Percentiles rank a stretch among this genome's conserved stretches.
These are phyloP conservation scores for Noctua fimbriata DNA, from an alignment of 2,888 invertebrate species.

Conservation along the genomic window DNA sequence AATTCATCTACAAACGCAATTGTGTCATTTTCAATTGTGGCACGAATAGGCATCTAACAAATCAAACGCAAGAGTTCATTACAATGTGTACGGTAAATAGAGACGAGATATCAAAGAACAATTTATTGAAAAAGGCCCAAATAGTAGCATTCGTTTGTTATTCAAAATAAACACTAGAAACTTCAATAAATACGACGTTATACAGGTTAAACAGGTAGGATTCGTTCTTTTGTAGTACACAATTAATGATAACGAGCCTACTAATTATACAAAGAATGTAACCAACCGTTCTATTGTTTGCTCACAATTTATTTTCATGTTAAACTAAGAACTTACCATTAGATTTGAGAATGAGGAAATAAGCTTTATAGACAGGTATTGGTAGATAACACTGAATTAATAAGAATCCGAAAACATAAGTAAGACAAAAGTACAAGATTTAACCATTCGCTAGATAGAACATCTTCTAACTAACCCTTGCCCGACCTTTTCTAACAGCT, in stretches of 20 bases:
- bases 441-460: neutral
- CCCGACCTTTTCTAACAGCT: too few relatives aligned
- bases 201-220: neutral
- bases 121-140: neutral
- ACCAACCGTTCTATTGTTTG: neutral
- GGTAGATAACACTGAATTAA: neutral
- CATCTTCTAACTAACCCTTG: neutral
- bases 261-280: slow-evolving; percentile 1
- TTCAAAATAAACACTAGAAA: neutral
- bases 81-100: slow-evolving; percentile 1
- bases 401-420: neutral
- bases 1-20: neutral
- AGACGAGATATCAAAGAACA: neutral
- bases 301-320: neutral
- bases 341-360: neutral
- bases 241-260: slow-evolving; percentile 7
- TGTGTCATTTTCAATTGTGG: neutral
- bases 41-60: neutral
- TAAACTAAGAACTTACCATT: neutral
- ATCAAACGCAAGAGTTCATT: slow-evolving; percentile 1
- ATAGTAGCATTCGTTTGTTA: neutral
- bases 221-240: slow-evolving; percentile 1
- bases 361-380: neutral
- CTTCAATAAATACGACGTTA: slow-evolving; percentile 1
- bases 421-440: neutral